phyloP scores from a whole-genome alignment of 64 coral and sea anemone genomes.

The Montipora capricornis region DNA sequence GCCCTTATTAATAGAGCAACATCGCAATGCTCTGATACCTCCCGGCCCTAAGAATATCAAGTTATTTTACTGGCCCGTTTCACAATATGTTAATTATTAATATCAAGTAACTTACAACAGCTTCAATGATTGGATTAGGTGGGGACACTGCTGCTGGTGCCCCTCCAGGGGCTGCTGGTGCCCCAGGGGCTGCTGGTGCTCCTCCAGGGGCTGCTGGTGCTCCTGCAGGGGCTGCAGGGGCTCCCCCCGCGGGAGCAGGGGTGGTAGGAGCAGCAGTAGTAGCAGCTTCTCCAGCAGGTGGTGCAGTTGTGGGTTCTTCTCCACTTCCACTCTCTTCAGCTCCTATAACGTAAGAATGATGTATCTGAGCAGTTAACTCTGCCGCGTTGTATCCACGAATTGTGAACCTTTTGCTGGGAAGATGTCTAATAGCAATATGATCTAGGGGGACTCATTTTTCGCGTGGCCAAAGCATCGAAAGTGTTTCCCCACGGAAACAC shows the following conservation, averaged over 20 bases:
- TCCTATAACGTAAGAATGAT: background rate
- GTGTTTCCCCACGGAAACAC: no score
- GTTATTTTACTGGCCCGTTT: background rate
- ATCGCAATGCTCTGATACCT: no score
- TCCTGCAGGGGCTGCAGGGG: background rate
- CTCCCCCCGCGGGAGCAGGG: background rate
- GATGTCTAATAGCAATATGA: no score
- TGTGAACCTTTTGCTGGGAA: no score
- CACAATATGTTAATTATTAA: background rate
- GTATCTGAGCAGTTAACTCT: background rate
- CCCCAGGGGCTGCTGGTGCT: background rate
- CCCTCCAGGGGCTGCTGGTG: background rate
- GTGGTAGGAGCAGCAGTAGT: background rate
- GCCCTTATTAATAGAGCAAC: no score
- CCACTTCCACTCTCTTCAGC: slow-evolving; percentile 11
- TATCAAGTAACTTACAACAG: background rate
- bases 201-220: background rate
- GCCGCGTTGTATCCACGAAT: no score
- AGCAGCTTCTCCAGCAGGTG: background rate
- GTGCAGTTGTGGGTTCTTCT: background rate
- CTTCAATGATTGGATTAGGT: background rate
- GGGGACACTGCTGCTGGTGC: no score
- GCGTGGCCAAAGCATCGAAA: no score
- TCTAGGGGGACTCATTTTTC: no score
- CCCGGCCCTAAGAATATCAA: no score